Conservation (phyloP, 2,888 invertebrate species). For the Drosophila meridionalis region DNA sequence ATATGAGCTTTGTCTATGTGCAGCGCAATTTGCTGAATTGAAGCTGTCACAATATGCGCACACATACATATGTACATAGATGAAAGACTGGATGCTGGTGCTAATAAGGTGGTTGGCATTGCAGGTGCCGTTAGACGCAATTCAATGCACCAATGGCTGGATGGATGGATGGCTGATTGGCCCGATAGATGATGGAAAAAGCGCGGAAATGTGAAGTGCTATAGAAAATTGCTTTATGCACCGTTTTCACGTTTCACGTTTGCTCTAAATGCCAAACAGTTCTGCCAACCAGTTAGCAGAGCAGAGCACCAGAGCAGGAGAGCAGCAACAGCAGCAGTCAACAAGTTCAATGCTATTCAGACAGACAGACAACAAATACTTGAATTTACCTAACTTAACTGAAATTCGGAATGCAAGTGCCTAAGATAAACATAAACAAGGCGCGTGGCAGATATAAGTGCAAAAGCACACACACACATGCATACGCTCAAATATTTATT, state of each 20-base stretch:
- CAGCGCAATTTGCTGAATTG: constrained; percentile 4
- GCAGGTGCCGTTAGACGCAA: constrained; percentile 66
- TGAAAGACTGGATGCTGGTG: constrained; percentile 27
- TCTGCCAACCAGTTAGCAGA: constrained; percentile 50
- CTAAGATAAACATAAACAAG: constrained; percentile 52
- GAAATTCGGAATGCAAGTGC: constrained; percentile 11
- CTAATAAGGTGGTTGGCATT: constrained; percentile 57
- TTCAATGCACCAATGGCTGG: constrained; percentile 42
- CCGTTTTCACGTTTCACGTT: constrained; percentile 52
- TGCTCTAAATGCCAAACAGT: constrained; percentile 65
- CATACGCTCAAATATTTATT: constrained; percentile 56
- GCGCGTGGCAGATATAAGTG: constrained; percentile 29
- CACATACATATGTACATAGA: constrained; percentile 6
- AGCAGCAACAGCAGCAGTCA: not conserved
- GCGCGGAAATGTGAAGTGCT: constrained; percentile 68
- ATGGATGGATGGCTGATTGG: constrained; percentile 12
- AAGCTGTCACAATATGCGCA: not conserved
- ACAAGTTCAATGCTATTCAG: constrained; percentile 68
- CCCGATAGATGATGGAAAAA: constrained; percentile 52
- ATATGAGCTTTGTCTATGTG: not conserved
- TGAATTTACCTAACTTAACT: constrained; percentile 12
- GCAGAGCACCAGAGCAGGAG: not conserved
- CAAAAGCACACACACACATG: constrained; percentile 16
- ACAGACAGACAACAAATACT: constrained; percentile 17
- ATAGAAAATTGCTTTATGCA: constrained; percentile 75